Evolutionary conservation across 1,140 invertebrate genomes (phyloP), one percentile per base, ranked within the genome.

Genomic region (Atta texana): DNA sequence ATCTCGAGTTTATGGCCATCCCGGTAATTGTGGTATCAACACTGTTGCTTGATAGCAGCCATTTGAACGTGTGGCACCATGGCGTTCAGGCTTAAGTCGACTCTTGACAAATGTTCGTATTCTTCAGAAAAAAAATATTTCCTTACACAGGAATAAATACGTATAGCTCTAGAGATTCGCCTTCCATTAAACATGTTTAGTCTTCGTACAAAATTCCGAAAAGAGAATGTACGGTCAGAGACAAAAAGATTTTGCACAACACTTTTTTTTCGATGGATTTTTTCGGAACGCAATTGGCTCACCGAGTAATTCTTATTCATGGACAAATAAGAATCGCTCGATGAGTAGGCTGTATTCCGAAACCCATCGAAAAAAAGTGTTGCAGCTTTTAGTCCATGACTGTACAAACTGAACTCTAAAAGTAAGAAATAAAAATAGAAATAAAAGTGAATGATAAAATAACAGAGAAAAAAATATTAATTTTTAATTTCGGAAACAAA

Each of bases 1-100:
- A 87, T 93, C 88, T 88, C 68, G 39, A 87, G 90, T 93, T 92
- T 93, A 93, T 88, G 88, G 88, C 59, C 81, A 63, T 75, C 61
- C 68, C 77, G 31, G 82, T 93, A 91, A 90, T 77, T 90, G 77
- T 64, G 18, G 51, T 87, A 92, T 92, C 92, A 92, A 92, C 92
- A 88, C 68, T 59, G 24, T 89, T 88, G 85, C 86, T 21, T 91
- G 88, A 92, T 91, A 87, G 84, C 44, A 75, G 86, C 77, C 85
- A 92, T 92, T 93, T 88, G 61, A 85, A 87, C 75, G 87, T 69
- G 4, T 34, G 28, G 31, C 71, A 14, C 57, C 81, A 78, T 55
- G 71, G 59, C 69, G 53, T 10, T 66, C 53, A 18, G 63, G 34
- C 69, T 89, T 76, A 89, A 87, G 18, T 57, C 61, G 24, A 81